A percentile compares a stretch with the other conserved stretches of the same genome.
Evolutionary conservation across 2,797 vertebrate species (phyloP).

Genomic region (Scarus forsteni): DNA sequence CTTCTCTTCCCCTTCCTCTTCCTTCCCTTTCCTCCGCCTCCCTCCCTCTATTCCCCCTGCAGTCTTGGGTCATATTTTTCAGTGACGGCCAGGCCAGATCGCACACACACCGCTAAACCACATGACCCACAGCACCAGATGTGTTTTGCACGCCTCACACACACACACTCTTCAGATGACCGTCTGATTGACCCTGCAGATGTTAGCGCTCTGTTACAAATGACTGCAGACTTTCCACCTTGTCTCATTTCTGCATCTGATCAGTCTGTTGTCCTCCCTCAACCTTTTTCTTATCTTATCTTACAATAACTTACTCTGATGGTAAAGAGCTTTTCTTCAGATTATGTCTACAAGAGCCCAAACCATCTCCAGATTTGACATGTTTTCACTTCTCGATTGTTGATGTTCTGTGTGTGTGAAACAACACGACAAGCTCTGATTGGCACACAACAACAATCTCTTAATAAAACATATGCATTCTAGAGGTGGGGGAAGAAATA

Average conservation of each 20-base stretch:
- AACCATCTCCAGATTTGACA: too few relatives aligned
- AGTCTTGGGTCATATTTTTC: slow-evolving; percentile 17
- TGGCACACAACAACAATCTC: too few relatives aligned
- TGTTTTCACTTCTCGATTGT: too few relatives aligned
- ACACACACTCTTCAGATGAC: slow-evolving; percentile 22
- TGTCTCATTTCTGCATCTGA: not conserved
- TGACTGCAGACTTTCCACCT: not conserved
- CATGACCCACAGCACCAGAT: slow-evolving; percentile 54
- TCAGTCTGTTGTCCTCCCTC: not conserved
- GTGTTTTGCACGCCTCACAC: slow-evolving; percentile 15
- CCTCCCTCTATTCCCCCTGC: slow-evolving; percentile 4
- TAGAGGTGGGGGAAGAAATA: too few relatives aligned
- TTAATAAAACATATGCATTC: too few relatives aligned
- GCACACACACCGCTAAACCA: slow-evolving; percentile 25
- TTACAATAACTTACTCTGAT: not conserved
- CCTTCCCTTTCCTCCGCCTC: not conserved
- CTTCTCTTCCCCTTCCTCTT: not conserved
- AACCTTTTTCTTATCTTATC: not conserved
- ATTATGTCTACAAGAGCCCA: too few relatives aligned
- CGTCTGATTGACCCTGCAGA: slow-evolving; percentile 15
- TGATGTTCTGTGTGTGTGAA: too few relatives aligned
- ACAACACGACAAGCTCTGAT: too few relatives aligned
- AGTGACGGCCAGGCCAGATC: slow-evolving; percentile 24
- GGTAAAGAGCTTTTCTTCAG: too few relatives aligned
- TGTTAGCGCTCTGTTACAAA: slow-evolving; percentile 20